Evolutionary conservation across 2,888 invertebrate species (phyloP), one percentile per base, ranked within the genome.

Genomic region (Cybosia mesomella): DNA sequence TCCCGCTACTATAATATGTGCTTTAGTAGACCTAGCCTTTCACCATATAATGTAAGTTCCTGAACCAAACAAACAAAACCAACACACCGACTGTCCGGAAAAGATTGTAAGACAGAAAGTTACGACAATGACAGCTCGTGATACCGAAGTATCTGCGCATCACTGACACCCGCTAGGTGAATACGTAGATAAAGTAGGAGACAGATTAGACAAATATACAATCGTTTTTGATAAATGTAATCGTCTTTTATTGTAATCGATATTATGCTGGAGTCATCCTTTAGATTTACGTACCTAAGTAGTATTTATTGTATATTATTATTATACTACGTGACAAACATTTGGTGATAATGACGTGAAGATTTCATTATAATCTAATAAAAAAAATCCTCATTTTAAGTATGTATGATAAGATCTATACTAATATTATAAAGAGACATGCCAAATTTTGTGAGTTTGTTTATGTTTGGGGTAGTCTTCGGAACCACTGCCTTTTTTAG

Each of bases 151-250:
- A 71, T 67, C 62, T 72, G 77, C 74, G 82, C 84, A 83, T 85
- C 80, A 85, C 80, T 85, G 73, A 74, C 79, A 76, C 74, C 72
- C 83, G 75, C 68, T 65, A 59, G 75, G 65, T 68, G 75, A 65
- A 79, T 83, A 82, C 43, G 60, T 22, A 75, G 87, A 88, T 85
- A 86, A 83, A 49, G 62, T 32, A 21, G 57, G 66, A 68, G 81
- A 77, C 75, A 82, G 87, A 87, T 87, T 83, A 88, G 84, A 87
- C 84, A 84, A 85, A 82, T 77, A 73, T 66, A 72, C 75, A 76
- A 83, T 83, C 84, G 77, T 77, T 76, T 74, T 66, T 71, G 89
- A 90, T 89, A 89, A 58, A 77, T 66, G 70, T 81, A 87, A 89
- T 89, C 87, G 67, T 77, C 67, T 71, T 64, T 83, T 85, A 85